Evolutionary conservation across 1,140 invertebrate species (phyloP).

Genomic region (Orussus abietinus): DNA sequence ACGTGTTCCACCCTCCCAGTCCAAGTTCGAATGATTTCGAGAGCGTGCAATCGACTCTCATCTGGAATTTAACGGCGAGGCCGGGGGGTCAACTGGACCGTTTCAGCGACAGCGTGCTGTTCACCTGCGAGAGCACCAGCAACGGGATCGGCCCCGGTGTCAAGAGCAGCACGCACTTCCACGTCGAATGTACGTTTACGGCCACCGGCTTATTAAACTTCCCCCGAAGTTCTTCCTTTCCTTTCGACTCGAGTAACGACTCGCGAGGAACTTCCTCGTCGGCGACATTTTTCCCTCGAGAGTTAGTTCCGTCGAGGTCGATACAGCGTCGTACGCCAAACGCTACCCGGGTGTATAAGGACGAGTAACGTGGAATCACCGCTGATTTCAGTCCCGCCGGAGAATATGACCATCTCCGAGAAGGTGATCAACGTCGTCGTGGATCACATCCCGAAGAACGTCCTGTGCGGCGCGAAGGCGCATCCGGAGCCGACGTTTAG

Average conservation of each 20-base stretch:
- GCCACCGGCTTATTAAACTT: no score
- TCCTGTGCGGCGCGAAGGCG: constrained; percentile 72
- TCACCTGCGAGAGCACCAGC: constrained; percentile 74
- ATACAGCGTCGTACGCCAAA: no score
- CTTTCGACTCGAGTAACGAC: constrained; percentile 7
- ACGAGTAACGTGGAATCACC: no score
- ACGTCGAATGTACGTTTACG: constrained; percentile 80
- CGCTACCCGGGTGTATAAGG: no score
- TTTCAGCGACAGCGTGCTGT: constrained; percentile 72
- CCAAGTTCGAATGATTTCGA: constrained; percentile 78
- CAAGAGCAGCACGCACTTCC: constrained; percentile 74
- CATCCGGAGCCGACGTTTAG: constrained; percentile 67
- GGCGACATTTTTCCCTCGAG: no score
- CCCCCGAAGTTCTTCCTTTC: no score
- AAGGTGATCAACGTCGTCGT: constrained; percentile 71
- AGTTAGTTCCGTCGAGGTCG: no score
- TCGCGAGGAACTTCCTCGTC: no score
- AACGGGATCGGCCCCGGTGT: constrained; percentile 75
- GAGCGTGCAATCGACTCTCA: constrained; percentile 77
- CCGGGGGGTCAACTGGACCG: constrained; percentile 72
- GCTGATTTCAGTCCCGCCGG: constrained; percentile 81
- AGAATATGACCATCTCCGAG: constrained; percentile 74
- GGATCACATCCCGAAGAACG: constrained; percentile 68
- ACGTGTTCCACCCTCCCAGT: constrained; percentile 60
- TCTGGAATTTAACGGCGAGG: constrained; percentile 81